Evolutionary conservation across 1,140 invertebrate species (phyloP).

Genomic region (Gonioctena quinquepunctata): DNA sequence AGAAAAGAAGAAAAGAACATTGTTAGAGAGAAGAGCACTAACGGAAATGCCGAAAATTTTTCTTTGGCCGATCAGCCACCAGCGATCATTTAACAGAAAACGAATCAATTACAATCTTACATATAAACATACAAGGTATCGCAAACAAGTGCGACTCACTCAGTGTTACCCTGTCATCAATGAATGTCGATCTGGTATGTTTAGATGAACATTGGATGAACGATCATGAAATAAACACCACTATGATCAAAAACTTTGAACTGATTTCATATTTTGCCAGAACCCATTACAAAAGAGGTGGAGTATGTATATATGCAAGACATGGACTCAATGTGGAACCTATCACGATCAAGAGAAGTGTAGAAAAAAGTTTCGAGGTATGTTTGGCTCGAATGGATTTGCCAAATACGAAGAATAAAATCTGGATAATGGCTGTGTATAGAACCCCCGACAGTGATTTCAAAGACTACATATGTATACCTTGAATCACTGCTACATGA

Average conservation of each 20-base stretch:
- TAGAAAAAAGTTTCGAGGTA: background rate
- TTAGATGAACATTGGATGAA: background rate
- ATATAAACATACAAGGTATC: background rate
- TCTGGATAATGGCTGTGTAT: background rate
- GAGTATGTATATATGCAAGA: slow-evolving; percentile 7
- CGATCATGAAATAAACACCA: background rate
- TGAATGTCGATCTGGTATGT: background rate
- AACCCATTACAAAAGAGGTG: background rate
- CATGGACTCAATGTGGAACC: background rate
- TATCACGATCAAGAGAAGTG: background rate
- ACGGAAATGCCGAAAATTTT: background rate
- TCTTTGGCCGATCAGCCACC: background rate
- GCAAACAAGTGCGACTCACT: background rate
- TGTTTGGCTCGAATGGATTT: background rate
- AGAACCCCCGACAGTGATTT: background rate
- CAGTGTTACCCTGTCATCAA: background rate
- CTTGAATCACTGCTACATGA: slow-evolving; percentile 1
- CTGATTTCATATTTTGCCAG: background rate
- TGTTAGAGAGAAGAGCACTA: background rate
- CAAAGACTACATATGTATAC: background rate
- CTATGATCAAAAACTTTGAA: background rate
- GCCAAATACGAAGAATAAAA: background rate
- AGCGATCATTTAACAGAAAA: background rate
- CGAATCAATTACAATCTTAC: background rate
- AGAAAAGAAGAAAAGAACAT: background rate